Conservation (phyloP, 2,797 vertebrate genomes). For the Peromyscus attwateri region DNA sequence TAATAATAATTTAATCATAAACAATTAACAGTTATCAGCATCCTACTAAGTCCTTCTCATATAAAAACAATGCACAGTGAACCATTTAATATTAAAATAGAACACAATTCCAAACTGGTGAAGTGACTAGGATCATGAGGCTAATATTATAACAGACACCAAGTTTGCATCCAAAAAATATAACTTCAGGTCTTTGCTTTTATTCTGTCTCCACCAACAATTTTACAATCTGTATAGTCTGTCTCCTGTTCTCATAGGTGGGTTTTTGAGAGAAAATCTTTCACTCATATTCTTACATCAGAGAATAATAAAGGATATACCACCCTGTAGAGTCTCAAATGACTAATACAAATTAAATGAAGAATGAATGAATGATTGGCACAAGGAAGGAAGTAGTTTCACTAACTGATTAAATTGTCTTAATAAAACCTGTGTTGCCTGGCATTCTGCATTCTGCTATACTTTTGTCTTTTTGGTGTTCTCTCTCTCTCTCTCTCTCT, state of each 20-base stretch:
- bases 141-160: background rate
- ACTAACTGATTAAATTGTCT: background rate
- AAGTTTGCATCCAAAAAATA: background rate
- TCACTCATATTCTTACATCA: conserved; percentile 6
- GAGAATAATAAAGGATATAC: background rate
- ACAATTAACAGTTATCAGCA: background rate
- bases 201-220: background rate
- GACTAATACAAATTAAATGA: background rate
- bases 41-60: background rate
- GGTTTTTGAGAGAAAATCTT: background rate
- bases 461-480: no score
- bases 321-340: background rate
- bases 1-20: background rate
- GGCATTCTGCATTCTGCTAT: background rate
- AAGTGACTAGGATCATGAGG: background rate
- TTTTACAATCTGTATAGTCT: background rate
- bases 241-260: background rate
- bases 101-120: background rate
- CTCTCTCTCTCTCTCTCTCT: background rate
- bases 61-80: background rate
- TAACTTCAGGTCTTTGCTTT: background rate
- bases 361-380: background rate
- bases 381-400: background rate
- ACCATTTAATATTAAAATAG: background rate
- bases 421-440: background rate